Evolutionary conservation across 2,888 invertebrate species (phyloP), one percentile per base, ranked within the genome.

Genomic region (Cerceris rybyensis): DNA sequence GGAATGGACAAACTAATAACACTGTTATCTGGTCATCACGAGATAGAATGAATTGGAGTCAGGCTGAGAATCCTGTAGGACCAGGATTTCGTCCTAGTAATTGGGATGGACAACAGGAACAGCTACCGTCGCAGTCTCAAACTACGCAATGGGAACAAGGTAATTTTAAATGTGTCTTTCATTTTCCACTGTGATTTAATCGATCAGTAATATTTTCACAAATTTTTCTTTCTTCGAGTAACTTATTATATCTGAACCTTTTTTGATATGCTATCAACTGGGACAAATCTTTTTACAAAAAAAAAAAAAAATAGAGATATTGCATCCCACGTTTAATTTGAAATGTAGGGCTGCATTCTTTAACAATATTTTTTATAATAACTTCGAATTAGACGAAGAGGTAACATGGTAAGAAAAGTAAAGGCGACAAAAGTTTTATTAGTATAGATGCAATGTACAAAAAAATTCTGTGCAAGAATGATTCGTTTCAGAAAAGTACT

Each of bases 101-200:
- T 0, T 87, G 85, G 88, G 70, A 69, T 61, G 82, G 70, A 43
- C 81, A 80, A 6, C 70, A 72, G 17, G 66, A 28, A 46, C 75
- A 63, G 7, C 28, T 39, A 7, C 57, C 74, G 0, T 61, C 42
- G 55, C 49, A 58, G n/a, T 46, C 76, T 39, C 46, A 42, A 7
- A 61, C 55, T 58, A 64, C 41, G 42, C 75, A 43, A 0, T 85
- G 85, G 84, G 55, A 82, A 61, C 83, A 85, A 88, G 89, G 89
- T 89, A 80, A 74, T 41, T 39, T 50, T 28, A 13, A 55, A 2
- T 8, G 8, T 59, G 6, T 50, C 7, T 57, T 14, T 13, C 49
- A 8, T 61, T 14, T 54, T 16, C 13, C 6, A 57, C 9, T 2
- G 9, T 7, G 11, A 5, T 28, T 46, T 9, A n/a, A 60, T 52